Evolutionary conservation across 2,888 invertebrate species (phyloP).

Genomic region (Sipha maydis): DNA sequence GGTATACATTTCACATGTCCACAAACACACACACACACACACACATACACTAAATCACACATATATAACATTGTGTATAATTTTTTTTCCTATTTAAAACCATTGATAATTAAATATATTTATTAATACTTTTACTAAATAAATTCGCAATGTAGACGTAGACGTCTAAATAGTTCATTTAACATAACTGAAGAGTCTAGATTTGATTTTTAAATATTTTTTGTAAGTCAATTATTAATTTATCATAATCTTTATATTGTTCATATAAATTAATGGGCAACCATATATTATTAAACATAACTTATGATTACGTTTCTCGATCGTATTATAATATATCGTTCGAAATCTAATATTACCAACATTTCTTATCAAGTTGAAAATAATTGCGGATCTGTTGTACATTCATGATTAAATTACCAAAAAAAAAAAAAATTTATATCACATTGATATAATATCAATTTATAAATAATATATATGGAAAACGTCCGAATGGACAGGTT

Average conservation of each 20-base stretch:
- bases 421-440: not conserved
- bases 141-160: conserved; percentile 22
- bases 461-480: not conserved
- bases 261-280: conserved; percentile 5
- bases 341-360: not conserved
- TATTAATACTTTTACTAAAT: not conserved
- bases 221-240: conserved; percentile 57
- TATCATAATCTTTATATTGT: conserved; percentile 33
- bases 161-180: not conserved
- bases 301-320: conserved; percentile 27
- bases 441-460: not conserved
- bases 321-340: conserved; percentile 4
- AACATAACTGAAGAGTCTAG: conserved; percentile 24
- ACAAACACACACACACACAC: not conserved
- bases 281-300: conserved; percentile 33
- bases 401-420: not conserved
- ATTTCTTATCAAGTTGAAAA: conserved; percentile 35
- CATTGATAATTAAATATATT: not conserved
- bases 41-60: not conserved
- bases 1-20: not conserved
- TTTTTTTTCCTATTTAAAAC: not conserved
- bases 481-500: not conserved
- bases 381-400: not conserved
- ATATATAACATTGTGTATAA: not conserved
- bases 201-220: conserved; percentile 51